A percentile compares a stretch with the other conserved stretches of the same genome.
Evolutionary conservation across 2,888 invertebrate species (phyloP).

Genomic region (Eutolmus rufibarbis): DNA sequence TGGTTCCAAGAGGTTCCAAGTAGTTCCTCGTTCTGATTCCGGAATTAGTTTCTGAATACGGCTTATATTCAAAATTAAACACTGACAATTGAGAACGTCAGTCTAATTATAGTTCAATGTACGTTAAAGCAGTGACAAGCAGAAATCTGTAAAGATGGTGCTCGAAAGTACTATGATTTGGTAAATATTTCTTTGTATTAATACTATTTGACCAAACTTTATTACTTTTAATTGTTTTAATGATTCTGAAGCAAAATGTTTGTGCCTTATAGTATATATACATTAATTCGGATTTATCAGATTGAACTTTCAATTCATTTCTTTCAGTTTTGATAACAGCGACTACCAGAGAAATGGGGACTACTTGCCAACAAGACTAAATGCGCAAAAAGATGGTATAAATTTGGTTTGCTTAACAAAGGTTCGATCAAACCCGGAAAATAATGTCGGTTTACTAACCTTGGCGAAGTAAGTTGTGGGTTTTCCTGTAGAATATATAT

Average conservation of each 20-base stretch:
- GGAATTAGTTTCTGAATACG: no score
- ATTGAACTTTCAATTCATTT: no score
- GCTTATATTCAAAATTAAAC: no score
- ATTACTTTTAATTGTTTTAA: neutral
- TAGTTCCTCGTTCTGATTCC: no score
- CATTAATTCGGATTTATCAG: no score
- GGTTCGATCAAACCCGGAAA: slow-evolving; percentile 97
- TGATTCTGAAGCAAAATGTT: neutral
- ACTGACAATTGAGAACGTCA: no score
- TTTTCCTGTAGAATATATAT: neutral
- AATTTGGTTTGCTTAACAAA: slow-evolving; percentile 97
- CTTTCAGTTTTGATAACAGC: slow-evolving; percentile 93
- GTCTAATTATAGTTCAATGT: neutral
- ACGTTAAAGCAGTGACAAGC: slow-evolving; percentile 2
- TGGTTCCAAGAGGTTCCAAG: no score
- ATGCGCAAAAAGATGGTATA: slow-evolving; percentile 99
- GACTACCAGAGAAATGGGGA: slow-evolving; percentile 99
- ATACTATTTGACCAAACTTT: neutral
- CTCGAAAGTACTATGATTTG: slow-evolving; percentile 98
- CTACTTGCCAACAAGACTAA: slow-evolving; percentile 94
- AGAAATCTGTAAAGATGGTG: slow-evolving; percentile 77
- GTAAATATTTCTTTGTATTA: slow-evolving; percentile 64
- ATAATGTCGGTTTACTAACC: slow-evolving; percentile 94
- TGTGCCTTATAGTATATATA: no score
- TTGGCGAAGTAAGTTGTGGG: slow-evolving; percentile 83